These are phyloP conservation scores for Andricus curvator DNA, from an alignment of 2,888 invertebrate species.

Conservation along the genomic window DNA sequence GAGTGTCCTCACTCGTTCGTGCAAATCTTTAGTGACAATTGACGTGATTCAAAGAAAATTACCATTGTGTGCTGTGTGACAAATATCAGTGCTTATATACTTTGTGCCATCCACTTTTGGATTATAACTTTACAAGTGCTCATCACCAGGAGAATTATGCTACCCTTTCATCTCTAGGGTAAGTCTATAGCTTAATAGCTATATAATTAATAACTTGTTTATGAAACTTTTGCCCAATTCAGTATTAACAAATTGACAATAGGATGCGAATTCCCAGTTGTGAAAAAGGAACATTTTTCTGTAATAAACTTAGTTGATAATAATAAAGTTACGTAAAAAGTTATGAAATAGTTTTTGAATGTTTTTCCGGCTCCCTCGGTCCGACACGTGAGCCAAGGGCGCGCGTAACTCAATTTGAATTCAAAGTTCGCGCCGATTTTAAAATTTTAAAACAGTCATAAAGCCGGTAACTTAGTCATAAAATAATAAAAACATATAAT, in stretches of 20 bases:
- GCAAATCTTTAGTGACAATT: constrained; percentile 24
- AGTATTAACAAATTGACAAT: not conserved
- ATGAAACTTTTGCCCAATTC: not conserved
- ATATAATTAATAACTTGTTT: not conserved
- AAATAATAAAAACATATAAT: no score
- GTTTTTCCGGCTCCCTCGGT: not conserved
- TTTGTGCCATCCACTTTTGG: constrained; percentile 39
- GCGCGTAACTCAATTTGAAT: constrained; percentile 1
- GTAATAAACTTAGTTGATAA: not conserved
- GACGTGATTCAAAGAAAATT: constrained; percentile 27
- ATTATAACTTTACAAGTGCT: constrained; percentile 30
- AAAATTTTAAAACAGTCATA: not conserved
- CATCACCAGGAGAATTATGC: constrained; percentile 55
- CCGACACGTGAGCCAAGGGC: constrained; percentile 11
- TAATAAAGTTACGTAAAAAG: not conserved
- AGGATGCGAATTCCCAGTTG: not conserved
- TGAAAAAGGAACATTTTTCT: not conserved
- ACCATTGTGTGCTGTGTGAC: constrained; percentile 20
- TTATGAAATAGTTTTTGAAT: constrained; percentile 44
- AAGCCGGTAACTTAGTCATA: not conserved
- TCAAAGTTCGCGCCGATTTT: constrained; percentile 8
- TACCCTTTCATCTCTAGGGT: constrained; percentile 49
- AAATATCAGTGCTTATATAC: constrained; percentile 25
- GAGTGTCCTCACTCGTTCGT: constrained; percentile 27
- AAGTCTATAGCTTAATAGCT: constrained; percentile 18